Evolutionary conservation across 2,797 vertebrate species (phyloP).

Genomic region (Phoxinus dragarum): DNA sequence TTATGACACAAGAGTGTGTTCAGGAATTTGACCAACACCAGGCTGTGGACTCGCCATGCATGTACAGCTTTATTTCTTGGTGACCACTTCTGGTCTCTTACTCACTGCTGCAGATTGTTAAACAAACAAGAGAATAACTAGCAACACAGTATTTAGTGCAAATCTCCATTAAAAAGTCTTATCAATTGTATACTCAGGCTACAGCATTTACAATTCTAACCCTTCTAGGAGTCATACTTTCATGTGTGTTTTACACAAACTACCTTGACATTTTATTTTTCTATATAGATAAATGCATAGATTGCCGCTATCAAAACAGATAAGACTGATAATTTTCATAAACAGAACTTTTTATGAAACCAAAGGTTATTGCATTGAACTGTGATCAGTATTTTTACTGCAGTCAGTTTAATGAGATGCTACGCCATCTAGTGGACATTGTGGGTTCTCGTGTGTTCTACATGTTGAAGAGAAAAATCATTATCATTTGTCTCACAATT

Average conservation of each 20-base stretch:
- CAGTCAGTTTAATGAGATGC: not conserved
- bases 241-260: conserved; percentile 11
- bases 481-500: not conserved
- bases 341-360: not conserved
- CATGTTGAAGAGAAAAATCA: not conserved
- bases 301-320: not conserved
- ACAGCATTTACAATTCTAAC: not conserved
- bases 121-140: conserved; percentile 6
- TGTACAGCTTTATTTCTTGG: not conserved
- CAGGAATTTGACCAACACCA: conserved; percentile 1
- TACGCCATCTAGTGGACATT: conserved; percentile 49
- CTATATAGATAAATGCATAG: not conserved
- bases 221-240: not conserved
- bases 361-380: conserved; percentile 7
- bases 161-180: not conserved
- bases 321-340: not conserved
- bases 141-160: not conserved
- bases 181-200: not conserved
- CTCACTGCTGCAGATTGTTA: not conserved
- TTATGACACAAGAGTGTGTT: conserved; percentile 15
- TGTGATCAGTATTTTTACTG: not conserved
- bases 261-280: not conserved
- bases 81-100: not conserved
- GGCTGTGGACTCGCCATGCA: not conserved
- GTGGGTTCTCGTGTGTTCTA: not conserved